Evolutionary conservation across 2,888 invertebrate genomes (phyloP).

Genomic region (Matsumyia berberina): DNA sequence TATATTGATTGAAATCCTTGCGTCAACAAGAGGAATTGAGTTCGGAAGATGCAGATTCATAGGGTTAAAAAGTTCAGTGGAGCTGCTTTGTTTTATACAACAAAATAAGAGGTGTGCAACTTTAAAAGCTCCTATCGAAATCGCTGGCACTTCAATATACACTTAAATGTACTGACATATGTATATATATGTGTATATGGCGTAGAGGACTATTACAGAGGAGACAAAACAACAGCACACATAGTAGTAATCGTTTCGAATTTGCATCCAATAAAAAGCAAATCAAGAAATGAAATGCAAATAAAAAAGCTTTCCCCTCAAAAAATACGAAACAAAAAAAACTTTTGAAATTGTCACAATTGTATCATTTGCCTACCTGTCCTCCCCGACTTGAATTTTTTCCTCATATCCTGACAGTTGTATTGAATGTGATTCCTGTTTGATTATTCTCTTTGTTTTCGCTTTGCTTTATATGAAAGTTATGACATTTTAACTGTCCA

Average conservation of each 20-base stretch:
- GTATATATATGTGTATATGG: no score
- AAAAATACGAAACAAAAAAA: not conserved
- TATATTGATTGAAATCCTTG: no score
- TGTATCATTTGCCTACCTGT: constrained; percentile 24
- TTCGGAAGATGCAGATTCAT: no score
- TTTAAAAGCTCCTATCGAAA: no score
- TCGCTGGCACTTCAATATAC: no score
- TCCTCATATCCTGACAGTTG: not conserved
- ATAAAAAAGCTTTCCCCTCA: not conserved
- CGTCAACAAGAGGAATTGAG: no score
- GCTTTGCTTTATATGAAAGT: constrained; percentile 21
- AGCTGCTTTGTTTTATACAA: no score
- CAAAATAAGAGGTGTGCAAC: no score
- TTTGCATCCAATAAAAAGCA: not conserved
- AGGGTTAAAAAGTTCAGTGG: no score
- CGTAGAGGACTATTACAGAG: no score
- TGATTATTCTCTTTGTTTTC: constrained; percentile 3
- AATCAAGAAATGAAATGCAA: not conserved
- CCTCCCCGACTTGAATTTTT: not conserved
- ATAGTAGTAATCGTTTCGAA: not conserved
- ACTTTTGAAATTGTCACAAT: constrained; percentile 10
- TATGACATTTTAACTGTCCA: constrained; percentile 53
- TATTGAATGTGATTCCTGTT: constrained; percentile 7
- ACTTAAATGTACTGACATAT: no score
- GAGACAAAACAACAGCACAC: not conserved